phyloP scores from a whole-genome alignment of 2,888 invertebrate species.

The Ophion slaviceki region DNA sequence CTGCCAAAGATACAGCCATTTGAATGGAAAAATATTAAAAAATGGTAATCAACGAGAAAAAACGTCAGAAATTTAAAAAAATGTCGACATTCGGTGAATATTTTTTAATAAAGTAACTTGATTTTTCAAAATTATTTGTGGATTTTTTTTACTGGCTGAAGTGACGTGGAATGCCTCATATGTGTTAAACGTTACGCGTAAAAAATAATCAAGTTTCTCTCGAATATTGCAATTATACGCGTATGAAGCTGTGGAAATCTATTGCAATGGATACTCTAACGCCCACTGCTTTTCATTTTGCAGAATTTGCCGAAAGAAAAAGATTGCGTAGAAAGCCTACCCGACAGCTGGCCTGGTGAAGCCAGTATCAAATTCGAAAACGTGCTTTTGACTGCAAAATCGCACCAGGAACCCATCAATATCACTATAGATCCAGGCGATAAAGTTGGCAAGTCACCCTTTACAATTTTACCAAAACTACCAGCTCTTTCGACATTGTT shows the following conservation, averaged over 20 bases:
- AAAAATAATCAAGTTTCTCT: neutral
- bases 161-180: neutral
- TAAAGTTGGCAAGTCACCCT: constrained; percentile 68
- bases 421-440: constrained; percentile 69
- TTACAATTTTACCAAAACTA: neutral
- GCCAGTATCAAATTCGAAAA: constrained; percentile 72
- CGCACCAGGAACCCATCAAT: constrained; percentile 67
- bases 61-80: too few species aligned
- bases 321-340: constrained; percentile 60
- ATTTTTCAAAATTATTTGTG: too few species aligned
- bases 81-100: too few species aligned
- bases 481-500: neutral
- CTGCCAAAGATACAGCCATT: too few species aligned
- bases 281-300: neutral
- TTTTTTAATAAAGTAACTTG: too few species aligned
- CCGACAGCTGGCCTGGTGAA: constrained; percentile 70
- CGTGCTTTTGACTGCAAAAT: constrained; percentile 67
- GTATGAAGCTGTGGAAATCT: too few species aligned
- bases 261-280: neutral
- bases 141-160: too few species aligned
- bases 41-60: too few species aligned
- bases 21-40: too few species aligned
- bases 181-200: neutral
- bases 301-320: constrained; percentile 72
- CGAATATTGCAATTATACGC: neutral